phyloP scores from a whole-genome alignment of 1,140 invertebrate genomes.

The Monochamus saltuarius region DNA sequence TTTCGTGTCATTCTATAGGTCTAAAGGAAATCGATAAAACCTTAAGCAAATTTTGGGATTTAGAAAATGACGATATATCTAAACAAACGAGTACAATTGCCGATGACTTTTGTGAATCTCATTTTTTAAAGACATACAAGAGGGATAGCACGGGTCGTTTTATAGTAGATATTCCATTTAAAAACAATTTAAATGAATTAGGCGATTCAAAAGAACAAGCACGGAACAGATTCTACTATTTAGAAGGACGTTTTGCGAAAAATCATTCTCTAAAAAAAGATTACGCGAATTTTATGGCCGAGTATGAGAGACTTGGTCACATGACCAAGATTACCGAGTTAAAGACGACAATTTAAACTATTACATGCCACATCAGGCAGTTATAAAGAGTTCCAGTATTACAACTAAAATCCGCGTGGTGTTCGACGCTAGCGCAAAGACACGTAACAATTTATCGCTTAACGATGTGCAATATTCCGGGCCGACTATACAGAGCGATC shows the following conservation, averaged over 20 bases:
- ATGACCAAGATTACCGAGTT: constrained; percentile 10
- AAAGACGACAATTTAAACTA: background rate
- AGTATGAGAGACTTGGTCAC: constrained; percentile 20
- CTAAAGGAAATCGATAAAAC: background rate
- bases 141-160: constrained; percentile 1
- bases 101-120: background rate
- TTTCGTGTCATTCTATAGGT: background rate
- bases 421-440: constrained; percentile 46
- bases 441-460: constrained; percentile 31
- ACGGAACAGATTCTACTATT: constrained; percentile 2
- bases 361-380: constrained; percentile 51
- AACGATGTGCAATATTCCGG: constrained; percentile 37
- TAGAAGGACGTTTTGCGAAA: constrained; percentile 16
- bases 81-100: too few relatives aligned
- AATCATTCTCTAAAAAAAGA: constrained; percentile 15
- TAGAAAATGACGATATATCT: background rate
- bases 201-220: constrained; percentile 7
- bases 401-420: constrained; percentile 48
- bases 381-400: constrained; percentile 41
- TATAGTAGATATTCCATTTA: constrained; percentile 18
- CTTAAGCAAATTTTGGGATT: background rate
- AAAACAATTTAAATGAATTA: constrained; percentile 1
- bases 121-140: background rate
- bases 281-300: constrained; percentile 20
- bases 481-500: constrained; percentile 33